Evolutionary conservation across 2,797 vertebrate species (phyloP).

Genomic region (Miichthys miiuy): DNA sequence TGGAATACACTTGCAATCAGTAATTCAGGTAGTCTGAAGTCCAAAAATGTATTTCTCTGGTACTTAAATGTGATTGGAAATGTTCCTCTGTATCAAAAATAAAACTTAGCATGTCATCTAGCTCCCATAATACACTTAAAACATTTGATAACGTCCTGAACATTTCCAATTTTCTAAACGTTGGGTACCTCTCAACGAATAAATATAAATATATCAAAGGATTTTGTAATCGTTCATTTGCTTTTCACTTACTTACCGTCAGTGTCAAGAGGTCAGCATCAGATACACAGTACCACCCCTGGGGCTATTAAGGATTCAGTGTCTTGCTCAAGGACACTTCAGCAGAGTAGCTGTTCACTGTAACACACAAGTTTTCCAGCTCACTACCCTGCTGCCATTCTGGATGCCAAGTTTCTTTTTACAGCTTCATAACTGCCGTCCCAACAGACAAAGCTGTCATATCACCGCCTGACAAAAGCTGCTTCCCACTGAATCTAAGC

Average conservation of each 20-base stretch:
- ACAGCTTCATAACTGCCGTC: constrained; percentile 18
- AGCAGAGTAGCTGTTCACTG: neutral
- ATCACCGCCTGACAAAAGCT: constrained; percentile 46
- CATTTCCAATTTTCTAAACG: neutral
- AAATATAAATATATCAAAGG: neutral
- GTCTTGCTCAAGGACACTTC: constrained; percentile 15
- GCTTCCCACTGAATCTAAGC: constrained; percentile 36
- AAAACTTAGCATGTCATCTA: neutral
- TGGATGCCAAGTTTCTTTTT: constrained; percentile 20
- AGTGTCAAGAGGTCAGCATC: constrained; percentile 15
- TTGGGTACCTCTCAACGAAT: neutral
- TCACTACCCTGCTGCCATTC: constrained; percentile 16
- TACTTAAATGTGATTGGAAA: neutral
- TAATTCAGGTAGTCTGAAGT: neutral
- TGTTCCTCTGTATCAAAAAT: neutral
- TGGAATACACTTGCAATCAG: neutral
- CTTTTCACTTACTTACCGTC: neutral
- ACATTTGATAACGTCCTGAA: neutral
- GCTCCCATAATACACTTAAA: neutral
- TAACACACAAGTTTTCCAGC: constrained; percentile 18
- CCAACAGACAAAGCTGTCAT: constrained; percentile 42
- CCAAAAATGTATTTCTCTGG: neutral
- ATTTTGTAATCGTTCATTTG: neutral
- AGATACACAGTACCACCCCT: neutral
- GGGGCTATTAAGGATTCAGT: neutral